These are phyloP conservation scores for Lethenteron reissneri DNA, from an alignment of 2,113 vertebrate species.

Conservation along the genomic window DNA sequence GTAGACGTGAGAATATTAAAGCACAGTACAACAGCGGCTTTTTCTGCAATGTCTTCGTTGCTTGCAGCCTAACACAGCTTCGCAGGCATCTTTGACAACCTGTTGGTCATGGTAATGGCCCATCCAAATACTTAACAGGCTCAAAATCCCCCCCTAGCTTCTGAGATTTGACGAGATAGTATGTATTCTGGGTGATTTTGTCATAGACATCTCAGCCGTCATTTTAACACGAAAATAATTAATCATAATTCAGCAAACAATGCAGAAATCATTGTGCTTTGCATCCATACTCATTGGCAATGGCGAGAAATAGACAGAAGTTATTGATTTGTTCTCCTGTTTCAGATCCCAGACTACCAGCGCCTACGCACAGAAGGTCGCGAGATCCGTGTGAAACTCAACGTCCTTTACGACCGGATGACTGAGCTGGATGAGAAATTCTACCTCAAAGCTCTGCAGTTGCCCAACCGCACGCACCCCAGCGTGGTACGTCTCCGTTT, in stretches of 20 bases:
- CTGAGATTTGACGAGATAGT: neutral
- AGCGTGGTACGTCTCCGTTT: constrained; percentile 25
- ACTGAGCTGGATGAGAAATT: constrained; percentile 31
- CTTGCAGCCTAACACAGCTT: too few relatives aligned
- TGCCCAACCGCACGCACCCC: constrained; percentile 60
- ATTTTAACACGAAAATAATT: neutral
- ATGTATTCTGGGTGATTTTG: neutral
- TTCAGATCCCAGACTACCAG: constrained; percentile 30
- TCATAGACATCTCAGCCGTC: neutral
- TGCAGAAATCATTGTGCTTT: neutral
- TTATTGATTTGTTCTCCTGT: neutral
- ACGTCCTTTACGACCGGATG: constrained; percentile 22
- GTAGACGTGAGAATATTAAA: too few relatives aligned
- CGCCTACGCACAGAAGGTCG: constrained; percentile 26
- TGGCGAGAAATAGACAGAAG: neutral
- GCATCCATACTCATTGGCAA: neutral
- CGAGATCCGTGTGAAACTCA: constrained; percentile 30
- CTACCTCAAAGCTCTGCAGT: constrained; percentile 32
- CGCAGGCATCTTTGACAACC: too few relatives aligned
- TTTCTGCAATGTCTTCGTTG: too few relatives aligned
- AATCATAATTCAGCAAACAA: neutral
- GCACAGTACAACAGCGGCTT: too few relatives aligned
- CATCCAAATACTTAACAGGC: too few relatives aligned
- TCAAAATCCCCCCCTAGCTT: neutral
- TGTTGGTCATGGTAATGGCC: too few relatives aligned